Percentiles rank a stretch among this genome's conserved stretches.
phyloP scores from a whole-genome alignment of 2,113 vertebrate genomes.

The Vulpes vulpes region DNA sequence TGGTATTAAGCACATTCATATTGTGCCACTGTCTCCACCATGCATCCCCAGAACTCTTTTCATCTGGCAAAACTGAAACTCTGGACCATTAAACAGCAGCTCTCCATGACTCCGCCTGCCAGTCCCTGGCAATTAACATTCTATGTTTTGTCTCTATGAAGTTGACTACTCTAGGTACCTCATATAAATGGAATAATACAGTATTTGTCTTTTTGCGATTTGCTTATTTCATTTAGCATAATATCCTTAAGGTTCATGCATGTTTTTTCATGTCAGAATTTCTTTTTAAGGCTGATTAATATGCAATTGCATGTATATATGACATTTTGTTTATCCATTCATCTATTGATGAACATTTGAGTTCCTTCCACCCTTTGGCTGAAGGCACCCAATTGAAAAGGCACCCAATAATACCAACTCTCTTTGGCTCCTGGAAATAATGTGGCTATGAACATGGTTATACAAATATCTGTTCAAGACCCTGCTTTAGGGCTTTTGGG shows the following conservation, averaged over 20 bases:
- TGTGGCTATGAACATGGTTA: neutral
- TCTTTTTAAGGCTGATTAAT: neutral
- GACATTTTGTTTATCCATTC: conserved; percentile 43
- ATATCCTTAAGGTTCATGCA: neutral
- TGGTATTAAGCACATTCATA: neutral
- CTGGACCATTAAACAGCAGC: neutral
- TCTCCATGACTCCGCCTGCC: neutral
- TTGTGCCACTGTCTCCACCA: neutral
- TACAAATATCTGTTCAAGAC: neutral
- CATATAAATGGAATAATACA: neutral
- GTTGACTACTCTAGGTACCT: neutral
- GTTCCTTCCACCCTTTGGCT: neutral
- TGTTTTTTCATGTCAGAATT: neutral
- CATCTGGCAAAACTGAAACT: conserved; percentile 7
- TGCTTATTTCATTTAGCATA: neutral
- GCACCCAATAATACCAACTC: no score
- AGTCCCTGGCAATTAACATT: neutral
- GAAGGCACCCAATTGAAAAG: no score
- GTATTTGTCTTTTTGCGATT: neutral
- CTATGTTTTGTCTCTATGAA: conserved; percentile 1
- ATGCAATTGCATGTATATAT: neutral
- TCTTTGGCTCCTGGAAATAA: neutral
- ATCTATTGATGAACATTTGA: neutral
- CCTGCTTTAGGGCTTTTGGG: conserved; percentile 24
- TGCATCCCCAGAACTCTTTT: neutral